Evolutionary conservation across 2,888 invertebrate genomes (phyloP).

Genomic region (Notodromas monacha): DNA sequence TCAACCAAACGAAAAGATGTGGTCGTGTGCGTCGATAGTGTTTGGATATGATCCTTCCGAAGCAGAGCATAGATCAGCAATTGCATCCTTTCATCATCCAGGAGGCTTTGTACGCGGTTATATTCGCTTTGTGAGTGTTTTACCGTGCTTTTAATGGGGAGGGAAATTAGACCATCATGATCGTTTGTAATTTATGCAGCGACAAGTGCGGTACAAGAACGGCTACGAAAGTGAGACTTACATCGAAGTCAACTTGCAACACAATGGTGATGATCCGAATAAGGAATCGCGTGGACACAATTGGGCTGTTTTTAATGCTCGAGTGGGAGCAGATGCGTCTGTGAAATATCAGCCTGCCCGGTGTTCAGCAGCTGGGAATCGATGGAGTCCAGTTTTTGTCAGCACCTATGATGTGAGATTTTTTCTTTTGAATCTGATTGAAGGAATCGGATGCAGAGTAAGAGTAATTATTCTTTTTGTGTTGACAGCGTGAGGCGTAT

Average conservation of each 20-base stretch:
- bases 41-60: slow-evolving; percentile 59
- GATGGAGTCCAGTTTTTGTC: slow-evolving; percentile 67
- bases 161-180: too few species aligned
- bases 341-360: slow-evolving; percentile 41
- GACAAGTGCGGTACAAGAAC: slow-evolving; percentile 54
- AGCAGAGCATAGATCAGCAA: slow-evolving; percentile 46
- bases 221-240: slow-evolving; percentile 57
- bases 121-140: slow-evolving; percentile 31
- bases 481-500: neutral
- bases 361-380: slow-evolving; percentile 63
- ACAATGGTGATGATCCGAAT: slow-evolving; percentile 49
- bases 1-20: slow-evolving; percentile 20
- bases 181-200: slow-evolving; percentile 19
- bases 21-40: slow-evolving; percentile 54
- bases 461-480: neutral
- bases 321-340: slow-evolving; percentile 60
- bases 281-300: slow-evolving; percentile 33
- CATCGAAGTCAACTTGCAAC: slow-evolving; percentile 54
- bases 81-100: slow-evolving; percentile 71
- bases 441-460: neutral
- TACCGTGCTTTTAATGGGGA: neutral
- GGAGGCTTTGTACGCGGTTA: slow-evolving; percentile 52
- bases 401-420: slow-evolving; percentile 35
- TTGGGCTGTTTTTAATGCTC: slow-evolving; percentile 69
- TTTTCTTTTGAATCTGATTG: neutral